phyloP scores from a whole-genome alignment of 1,140 invertebrate species.

The Halesus radiatus region DNA sequence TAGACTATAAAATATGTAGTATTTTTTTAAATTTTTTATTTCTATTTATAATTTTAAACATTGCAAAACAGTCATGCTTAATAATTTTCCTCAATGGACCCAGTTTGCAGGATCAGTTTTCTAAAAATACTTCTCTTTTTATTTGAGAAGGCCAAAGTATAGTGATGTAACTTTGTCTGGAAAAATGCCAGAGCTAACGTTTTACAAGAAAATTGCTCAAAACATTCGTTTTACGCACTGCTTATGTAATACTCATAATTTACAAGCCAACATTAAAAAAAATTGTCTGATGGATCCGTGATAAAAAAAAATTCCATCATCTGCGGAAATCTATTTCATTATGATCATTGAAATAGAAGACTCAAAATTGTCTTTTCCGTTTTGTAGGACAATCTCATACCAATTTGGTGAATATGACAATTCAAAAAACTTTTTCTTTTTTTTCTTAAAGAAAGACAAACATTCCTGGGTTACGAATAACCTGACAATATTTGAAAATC shows the following conservation, averaged over 20 bases:
- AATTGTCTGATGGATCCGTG: not conserved
- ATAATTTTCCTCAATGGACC: not conserved
- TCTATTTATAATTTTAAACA: not conserved
- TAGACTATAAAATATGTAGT: not conserved
- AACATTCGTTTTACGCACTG: constrained; percentile 12
- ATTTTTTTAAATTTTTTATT: not conserved
- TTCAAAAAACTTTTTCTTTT: too few relatives aligned
- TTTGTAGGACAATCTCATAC: too few relatives aligned
- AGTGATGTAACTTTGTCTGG: constrained; percentile 29
- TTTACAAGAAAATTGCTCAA: constrained; percentile 12
- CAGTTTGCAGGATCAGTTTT: not conserved
- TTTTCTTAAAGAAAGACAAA: too few relatives aligned
- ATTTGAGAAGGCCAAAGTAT: constrained; percentile 29
- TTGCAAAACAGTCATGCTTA: not conserved
- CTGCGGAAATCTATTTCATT: too few relatives aligned
- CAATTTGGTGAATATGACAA: too few relatives aligned
- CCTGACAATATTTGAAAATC: too few relatives aligned
- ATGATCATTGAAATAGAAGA: too few relatives aligned
- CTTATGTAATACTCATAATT: constrained; percentile 15
- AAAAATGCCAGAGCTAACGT: constrained; percentile 1
- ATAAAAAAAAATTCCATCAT: not conserved
- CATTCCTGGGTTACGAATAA: too few relatives aligned
- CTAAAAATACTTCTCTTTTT: constrained; percentile 25
- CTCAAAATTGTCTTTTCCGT: too few relatives aligned
- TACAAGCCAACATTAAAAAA: not conserved